These are phyloP conservation scores for Osmerus mordax DNA, from an alignment of 2,113 vertebrate species.

Conservation along the genomic window DNA sequence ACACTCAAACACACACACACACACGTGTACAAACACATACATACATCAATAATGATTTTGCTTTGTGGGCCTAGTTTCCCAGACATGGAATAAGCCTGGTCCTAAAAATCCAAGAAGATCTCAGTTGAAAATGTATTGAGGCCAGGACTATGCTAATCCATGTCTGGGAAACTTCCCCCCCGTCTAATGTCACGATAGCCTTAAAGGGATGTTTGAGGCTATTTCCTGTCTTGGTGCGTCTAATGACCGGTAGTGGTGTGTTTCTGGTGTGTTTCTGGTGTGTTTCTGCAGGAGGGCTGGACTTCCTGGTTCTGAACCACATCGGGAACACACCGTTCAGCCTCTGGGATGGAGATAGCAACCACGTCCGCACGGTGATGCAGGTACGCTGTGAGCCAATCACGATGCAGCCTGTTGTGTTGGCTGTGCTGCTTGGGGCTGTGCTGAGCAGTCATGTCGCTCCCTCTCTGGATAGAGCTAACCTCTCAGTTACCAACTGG, in stretches of 20 bases:
- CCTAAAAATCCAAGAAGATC: too few relatives aligned
- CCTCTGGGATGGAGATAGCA: constrained; percentile 58
- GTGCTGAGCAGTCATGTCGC: not conserved
- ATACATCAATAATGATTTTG: too few relatives aligned
- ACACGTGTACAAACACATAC: not conserved
- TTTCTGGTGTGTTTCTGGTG: not conserved
- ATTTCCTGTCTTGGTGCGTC: constrained; percentile 1
- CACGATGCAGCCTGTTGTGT: too few relatives aligned
- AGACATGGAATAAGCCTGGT: too few relatives aligned
- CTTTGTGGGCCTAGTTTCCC: too few relatives aligned
- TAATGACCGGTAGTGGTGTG: not conserved
- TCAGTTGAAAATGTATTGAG: too few relatives aligned
- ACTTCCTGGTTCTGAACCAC: constrained; percentile 74
- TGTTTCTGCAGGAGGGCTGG: constrained; percentile 62
- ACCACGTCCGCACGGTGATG: constrained; percentile 66
- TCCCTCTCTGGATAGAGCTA: not conserved
- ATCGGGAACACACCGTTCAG: constrained; percentile 56
- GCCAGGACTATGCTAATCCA: too few relatives aligned
- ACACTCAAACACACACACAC: too few relatives aligned
- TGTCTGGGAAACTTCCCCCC: too few relatives aligned
- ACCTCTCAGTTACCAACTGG: not conserved
- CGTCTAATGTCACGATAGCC: too few relatives aligned
- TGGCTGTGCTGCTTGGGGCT: too few relatives aligned
- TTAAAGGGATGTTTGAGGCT: not conserved
- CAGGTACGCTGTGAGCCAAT: constrained; percentile 64